Evolutionary conservation across 2,113 vertebrate genomes (phyloP).

Genomic region (Sardina pilchardus): DNA sequence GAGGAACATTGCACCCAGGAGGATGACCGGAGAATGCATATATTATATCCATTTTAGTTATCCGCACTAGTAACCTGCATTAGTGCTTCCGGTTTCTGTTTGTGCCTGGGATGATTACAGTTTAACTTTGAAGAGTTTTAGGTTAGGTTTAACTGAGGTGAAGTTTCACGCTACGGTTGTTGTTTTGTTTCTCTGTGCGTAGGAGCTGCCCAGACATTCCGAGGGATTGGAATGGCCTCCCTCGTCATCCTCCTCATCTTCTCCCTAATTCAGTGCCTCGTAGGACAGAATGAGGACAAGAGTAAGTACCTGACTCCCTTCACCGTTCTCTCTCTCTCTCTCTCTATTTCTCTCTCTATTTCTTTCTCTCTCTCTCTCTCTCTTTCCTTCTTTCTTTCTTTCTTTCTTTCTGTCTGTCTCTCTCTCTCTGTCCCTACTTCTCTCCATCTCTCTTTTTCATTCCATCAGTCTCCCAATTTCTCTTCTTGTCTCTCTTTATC

Average conservation of each 20-base stretch:
- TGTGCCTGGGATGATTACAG: not conserved
- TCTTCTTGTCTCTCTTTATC: not conserved
- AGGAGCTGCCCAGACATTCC: slow-evolving; percentile 91
- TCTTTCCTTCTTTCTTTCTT: not conserved
- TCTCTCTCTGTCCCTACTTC: not conserved
- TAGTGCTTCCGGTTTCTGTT: not conserved
- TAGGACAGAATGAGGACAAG: slow-evolving; percentile 78
- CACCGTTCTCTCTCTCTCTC: not conserved
- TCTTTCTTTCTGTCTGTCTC: not conserved
- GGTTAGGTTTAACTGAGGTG: not conserved
- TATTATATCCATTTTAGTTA: not conserved
- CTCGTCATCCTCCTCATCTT: slow-evolving; percentile 94
- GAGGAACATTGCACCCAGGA: not conserved
- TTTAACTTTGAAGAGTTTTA: not conserved
- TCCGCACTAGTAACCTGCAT: not conserved
- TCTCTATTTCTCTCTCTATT: not conserved
- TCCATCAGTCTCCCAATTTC: not conserved
- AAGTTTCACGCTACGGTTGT: not conserved
- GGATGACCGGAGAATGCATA: not conserved
- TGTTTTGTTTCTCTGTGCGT: slow-evolving; percentile 34
- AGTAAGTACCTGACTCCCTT: slow-evolving; percentile 67
- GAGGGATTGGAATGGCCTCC: slow-evolving; percentile 95
- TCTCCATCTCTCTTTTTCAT: not conserved
- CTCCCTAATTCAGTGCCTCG: slow-evolving; percentile 87
- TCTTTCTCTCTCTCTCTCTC: not conserved